Base-by-base conservation (phyloP, 2,113 vertebrate genomes). In the Brachyhypopomus occidentalis region DNA sequence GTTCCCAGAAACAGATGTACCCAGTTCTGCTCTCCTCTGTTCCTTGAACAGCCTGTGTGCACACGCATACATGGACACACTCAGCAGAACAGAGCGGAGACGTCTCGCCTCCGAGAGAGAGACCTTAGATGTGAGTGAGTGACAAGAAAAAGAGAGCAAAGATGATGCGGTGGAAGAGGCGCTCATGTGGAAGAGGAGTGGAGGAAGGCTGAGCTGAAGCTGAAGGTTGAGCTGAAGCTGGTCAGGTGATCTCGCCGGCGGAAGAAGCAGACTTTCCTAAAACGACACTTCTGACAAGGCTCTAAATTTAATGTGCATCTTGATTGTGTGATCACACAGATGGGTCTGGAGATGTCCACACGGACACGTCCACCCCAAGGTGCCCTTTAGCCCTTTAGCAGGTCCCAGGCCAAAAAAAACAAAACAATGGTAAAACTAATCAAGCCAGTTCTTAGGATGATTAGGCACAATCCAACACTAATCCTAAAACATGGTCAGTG, bases 231-330 rank as follows among this genome's bases (percentile, higher is more conserved):
- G n/a, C n/a, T n/a, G 41, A 2, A 41, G 41, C 5, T n/a, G 69
- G 78, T 79, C 48, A 78, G 77, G 56, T n/a, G 34, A 67, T 62
- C 25, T 25, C 45, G 72, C 19, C 69, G 83, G 60, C 72, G 75
- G 80, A 66, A 79, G 76, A 67, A 85, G 80, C 55, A 79, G 52
- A 77, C 59, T 63, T 3, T 66, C 16, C 23, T 5, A 62, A 69
- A 63, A 79, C 76, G 71, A 59, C 82, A 76, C 80, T 83, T 79
- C 80, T 84, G 80, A 79, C 70, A 12, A 69, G 62, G 55, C 55
- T 75, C 77, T 84, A 80, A 82, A 86, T 78, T 77, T 84, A 84
- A 80, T 70, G 12, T 8, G 36, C 52, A 66, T 77, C 72, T 80
- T 63, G 30, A 72, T 66, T 60, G 63, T 20, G 75, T 67, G 72